Evolutionary conservation across 2,888 invertebrate genomes (phyloP).

Genomic region (Acleris laterana): DNA sequence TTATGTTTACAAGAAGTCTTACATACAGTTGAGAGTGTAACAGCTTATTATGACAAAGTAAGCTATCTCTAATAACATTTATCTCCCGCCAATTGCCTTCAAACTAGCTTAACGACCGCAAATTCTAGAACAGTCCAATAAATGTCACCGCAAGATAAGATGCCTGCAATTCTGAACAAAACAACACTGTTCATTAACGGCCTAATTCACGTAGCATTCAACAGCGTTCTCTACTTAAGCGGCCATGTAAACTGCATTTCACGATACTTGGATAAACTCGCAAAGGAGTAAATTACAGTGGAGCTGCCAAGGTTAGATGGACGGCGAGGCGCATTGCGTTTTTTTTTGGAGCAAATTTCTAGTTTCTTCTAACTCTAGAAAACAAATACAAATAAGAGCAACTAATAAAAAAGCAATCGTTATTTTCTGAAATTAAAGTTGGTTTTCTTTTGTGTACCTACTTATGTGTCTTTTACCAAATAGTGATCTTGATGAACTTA

Average conservation of each 20-base stretch:
- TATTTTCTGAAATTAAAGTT: too few relatives aligned
- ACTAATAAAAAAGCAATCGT: too few relatives aligned
- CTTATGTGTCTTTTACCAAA: too few relatives aligned
- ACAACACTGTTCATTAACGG: slow-evolving; percentile 30
- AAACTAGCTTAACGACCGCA: slow-evolving; percentile 2
- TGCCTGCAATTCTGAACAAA: slow-evolving; percentile 6
- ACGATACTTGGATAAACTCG: slow-evolving; percentile 22
- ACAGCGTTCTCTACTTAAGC: slow-evolving; percentile 36
- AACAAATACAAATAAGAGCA: too few relatives aligned
- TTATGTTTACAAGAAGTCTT: too few relatives aligned
- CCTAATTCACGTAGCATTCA: slow-evolving; percentile 19
- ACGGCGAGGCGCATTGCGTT: not conserved
- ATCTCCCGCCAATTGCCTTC: not conserved
- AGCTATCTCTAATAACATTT: too few relatives aligned
- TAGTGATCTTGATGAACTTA: too few relatives aligned
- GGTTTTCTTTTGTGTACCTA: too few relatives aligned
- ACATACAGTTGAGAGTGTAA: too few relatives aligned
- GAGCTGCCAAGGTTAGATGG: not conserved
- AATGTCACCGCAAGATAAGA: slow-evolving; percentile 3
- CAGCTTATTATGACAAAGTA: too few relatives aligned
- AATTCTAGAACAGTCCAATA: slow-evolving; percentile 10
- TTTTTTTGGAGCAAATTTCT: not conserved
- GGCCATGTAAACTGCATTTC: slow-evolving; percentile 35
- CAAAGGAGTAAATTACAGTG: slow-evolving; percentile 10
- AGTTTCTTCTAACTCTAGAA: too few relatives aligned